Percentiles rank a stretch among this genome's conserved stretches.
Conservation (phyloP, 1,140 invertebrate species). For the Eriocheir sinensis region DNA sequence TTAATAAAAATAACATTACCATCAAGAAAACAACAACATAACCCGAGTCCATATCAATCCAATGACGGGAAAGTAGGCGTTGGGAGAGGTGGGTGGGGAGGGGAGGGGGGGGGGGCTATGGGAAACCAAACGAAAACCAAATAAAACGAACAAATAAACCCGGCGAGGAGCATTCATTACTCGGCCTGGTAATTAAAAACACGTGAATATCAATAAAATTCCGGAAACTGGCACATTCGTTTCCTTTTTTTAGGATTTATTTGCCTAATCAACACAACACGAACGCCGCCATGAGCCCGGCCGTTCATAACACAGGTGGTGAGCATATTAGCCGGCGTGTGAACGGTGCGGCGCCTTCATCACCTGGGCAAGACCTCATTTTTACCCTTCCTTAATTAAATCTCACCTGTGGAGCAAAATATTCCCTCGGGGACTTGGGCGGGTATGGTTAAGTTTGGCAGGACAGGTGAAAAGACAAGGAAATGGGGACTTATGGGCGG, state of each 20-base stretch:
- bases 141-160: too few relatives aligned
- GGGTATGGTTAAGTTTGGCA: not conserved
- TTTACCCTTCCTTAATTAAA: not conserved
- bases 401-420: not conserved
- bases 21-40: too few relatives aligned
- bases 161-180: not conserved
- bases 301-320: not conserved
- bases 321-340: not conserved
- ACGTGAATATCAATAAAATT: slow-evolving; percentile 7
- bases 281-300: not conserved
- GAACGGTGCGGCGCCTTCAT: not conserved
- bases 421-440: not conserved
- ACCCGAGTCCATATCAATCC: too few relatives aligned
- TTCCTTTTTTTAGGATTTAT: not conserved
- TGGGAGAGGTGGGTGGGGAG: too few relatives aligned
- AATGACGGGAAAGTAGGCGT: too few relatives aligned
- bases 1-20: too few relatives aligned
- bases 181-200: not conserved
- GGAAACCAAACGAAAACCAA: too few relatives aligned
- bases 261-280: not conserved
- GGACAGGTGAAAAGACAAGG: not conserved
- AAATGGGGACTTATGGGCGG: too few relatives aligned
- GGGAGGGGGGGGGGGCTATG: not conserved
- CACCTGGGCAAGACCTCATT: not conserved
- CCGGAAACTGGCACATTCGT: slow-evolving; percentile 1